A percentile compares a stretch with the other conserved stretches of the same genome.
Conservation (phyloP, 2,797 vertebrate genomes). For the Halcyon badia region DNA sequence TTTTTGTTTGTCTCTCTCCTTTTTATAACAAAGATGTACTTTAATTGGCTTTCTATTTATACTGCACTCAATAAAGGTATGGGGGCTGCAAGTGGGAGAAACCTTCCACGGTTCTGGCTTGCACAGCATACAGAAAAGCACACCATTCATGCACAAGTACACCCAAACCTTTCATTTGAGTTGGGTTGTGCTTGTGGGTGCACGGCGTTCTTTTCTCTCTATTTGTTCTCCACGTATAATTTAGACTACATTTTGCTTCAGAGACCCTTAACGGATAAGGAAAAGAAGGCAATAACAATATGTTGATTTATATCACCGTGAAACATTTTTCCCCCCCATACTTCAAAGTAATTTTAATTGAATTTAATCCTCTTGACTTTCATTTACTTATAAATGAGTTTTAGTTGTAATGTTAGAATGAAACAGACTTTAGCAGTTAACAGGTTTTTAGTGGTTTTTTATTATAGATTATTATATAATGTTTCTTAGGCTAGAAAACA, state of each 20-base stretch:
- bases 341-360: constrained; percentile 84
- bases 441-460: constrained; percentile 77
- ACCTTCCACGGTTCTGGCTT: constrained; percentile 24
- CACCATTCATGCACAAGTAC: constrained; percentile 49
- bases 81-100: constrained; percentile 60
- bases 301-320: constrained; percentile 77
- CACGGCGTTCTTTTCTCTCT: constrained; percentile 33
- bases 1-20: constrained; percentile 53
- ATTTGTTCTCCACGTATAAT: constrained; percentile 61
- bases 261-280: constrained; percentile 71
- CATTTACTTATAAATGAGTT: constrained; percentile 84
- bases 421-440: constrained; percentile 77
- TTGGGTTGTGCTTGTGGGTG: constrained; percentile 66
- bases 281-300: constrained; percentile 75
- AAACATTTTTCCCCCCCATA: constrained; percentile 74
- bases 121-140: constrained; percentile 52
- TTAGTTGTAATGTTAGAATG: constrained; percentile 75
- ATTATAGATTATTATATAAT: constrained; percentile 80
- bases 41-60: constrained; percentile 77
- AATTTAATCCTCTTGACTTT: constrained; percentile 84
- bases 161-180: constrained; percentile 60
- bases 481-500: constrained; percentile 67
- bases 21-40: constrained; percentile 60
- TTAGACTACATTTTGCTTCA: constrained; percentile 66
- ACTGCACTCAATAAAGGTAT: constrained; percentile 62